Evolutionary conservation across 1,140 invertebrate species (phyloP).

Genomic region (Euwallacea similis): DNA sequence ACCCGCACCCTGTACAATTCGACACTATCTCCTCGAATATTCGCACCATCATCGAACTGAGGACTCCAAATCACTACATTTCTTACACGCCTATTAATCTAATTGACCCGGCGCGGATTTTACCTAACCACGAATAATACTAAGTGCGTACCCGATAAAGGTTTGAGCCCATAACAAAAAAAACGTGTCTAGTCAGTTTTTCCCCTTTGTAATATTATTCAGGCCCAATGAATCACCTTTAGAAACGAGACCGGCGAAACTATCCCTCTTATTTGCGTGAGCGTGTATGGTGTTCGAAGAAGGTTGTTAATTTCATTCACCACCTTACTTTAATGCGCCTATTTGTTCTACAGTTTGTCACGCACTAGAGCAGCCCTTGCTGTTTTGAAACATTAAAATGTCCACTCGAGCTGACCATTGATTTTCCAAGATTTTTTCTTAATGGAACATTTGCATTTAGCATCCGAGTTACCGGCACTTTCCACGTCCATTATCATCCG

Average conservation of each 20-base stretch:
- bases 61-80: neutral
- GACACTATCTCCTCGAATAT: conserved; percentile 41
- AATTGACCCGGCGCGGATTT: neutral
- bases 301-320: conserved; percentile 22
- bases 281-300: neutral
- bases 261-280: conserved; percentile 24
- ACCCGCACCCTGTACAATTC: conserved; percentile 36
- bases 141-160: conserved; percentile 2
- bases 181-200: conserved; percentile 24
- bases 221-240: conserved; percentile 29
- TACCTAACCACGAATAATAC: conserved; percentile 4
- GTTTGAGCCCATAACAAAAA: conserved; percentile 12
- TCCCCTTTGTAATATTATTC: conserved; percentile 19
- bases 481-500: neutral
- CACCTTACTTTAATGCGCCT: conserved; percentile 10
- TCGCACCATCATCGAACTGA: conserved; percentile 46
- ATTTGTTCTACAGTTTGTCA: neutral
- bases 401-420: too few relatives aligned
- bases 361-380: neutral
- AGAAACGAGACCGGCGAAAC: conserved; percentile 9
- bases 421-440: too few relatives aligned
- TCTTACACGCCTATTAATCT: neutral
- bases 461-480: too few relatives aligned
- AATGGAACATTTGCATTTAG: too few relatives aligned
- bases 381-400: too few relatives aligned